Evolutionary conservation across 2,888 invertebrate genomes (phyloP).

Genomic region (Acanthopleura granulata): DNA sequence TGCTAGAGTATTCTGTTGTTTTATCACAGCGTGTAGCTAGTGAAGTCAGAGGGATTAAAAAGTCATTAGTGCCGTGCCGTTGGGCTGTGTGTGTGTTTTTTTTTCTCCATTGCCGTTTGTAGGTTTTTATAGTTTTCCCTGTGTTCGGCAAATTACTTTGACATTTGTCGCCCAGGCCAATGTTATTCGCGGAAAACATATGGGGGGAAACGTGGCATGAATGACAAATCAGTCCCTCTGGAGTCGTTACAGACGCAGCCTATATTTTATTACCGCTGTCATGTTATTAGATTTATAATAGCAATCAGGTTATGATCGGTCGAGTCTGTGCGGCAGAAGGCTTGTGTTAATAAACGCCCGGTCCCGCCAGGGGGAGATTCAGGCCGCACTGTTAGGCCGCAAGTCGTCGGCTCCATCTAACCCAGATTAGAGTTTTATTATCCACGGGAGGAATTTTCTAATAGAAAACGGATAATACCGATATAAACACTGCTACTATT

Average conservation of each 20-base stretch:
- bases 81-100: background rate
- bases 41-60: background rate
- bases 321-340: background rate
- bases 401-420: too few species aligned
- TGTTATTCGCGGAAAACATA: background rate
- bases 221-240: background rate
- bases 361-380: background rate
- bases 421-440: too few species aligned
- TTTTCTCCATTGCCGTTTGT: too few species aligned
- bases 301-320: slow-evolving; percentile 11
- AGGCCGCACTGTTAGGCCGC: too few species aligned
- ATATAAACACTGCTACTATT: too few species aligned
- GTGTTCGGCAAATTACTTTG: background rate
- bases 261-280: slow-evolving; percentile 16
- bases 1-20: too few species aligned
- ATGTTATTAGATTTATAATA: slow-evolving; percentile 15
- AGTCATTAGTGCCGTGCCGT: background rate
- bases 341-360: background rate
- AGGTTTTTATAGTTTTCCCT: too few species aligned
- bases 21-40: background rate
- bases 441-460: too few species aligned
- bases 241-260: slow-evolving; percentile 10
- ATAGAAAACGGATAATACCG: too few species aligned
- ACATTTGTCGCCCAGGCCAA: background rate
- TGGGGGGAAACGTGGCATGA: background rate